Evolutionary conservation across 1,140 invertebrate genomes (phyloP).

Genomic region (Ceratosolen fusciceps): DNA sequence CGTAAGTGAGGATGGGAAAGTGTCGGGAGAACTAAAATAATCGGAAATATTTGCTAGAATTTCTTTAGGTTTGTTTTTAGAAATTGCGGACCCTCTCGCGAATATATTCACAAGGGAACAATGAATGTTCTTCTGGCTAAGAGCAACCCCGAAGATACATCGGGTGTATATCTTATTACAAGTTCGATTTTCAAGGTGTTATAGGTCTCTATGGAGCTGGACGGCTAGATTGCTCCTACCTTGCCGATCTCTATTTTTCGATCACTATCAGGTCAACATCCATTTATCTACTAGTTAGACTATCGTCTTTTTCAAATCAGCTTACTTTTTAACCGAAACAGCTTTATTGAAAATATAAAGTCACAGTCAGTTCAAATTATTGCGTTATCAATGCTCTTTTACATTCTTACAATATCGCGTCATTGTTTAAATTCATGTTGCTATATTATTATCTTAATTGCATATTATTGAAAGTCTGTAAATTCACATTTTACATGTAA

Average conservation of each 20-base stretch:
- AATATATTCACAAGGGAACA: constrained; percentile 40
- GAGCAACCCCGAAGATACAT: neutral
- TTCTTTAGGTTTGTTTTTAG: constrained; percentile 40
- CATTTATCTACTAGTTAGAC: neutral
- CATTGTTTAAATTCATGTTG: too few relatives aligned
- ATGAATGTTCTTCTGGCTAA: constrained; percentile 31
- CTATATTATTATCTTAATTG: too few relatives aligned
- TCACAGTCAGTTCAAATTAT: too few relatives aligned
- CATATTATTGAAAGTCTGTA: too few relatives aligned
- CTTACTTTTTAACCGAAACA: too few relatives aligned
- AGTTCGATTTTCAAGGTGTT: constrained; percentile 64
- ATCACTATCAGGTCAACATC: neutral
- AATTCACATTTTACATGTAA: too few relatives aligned
- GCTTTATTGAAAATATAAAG: too few relatives aligned
- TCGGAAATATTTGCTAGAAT: constrained; percentile 22
- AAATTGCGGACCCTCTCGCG: constrained; percentile 22
- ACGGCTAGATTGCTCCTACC: constrained; percentile 56
- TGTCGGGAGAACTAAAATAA: constrained; percentile 4
- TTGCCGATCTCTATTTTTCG: constrained; percentile 5
- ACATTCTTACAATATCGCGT: too few relatives aligned
- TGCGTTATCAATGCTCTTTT: too few relatives aligned
- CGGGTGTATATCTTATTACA: constrained; percentile 63
- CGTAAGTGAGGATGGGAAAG: neutral
- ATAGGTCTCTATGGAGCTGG: constrained; percentile 58
- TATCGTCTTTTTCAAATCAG: too few relatives aligned